phyloP scores from a whole-genome alignment of 2,797 vertebrate genomes.

The Pithecia hirsuta region DNA sequence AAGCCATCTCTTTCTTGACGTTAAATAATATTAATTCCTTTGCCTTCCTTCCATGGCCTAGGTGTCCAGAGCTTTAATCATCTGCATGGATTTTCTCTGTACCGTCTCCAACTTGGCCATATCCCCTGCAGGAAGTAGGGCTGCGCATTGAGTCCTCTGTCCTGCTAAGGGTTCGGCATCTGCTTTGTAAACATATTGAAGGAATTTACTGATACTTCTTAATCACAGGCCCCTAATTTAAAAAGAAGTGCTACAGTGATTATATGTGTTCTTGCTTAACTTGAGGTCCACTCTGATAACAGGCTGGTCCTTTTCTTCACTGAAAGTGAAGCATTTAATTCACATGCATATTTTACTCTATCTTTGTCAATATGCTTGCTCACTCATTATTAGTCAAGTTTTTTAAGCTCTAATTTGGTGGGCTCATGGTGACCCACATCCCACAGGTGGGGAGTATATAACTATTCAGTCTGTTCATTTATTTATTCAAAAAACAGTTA shows the following conservation, averaged over 20 bases:
- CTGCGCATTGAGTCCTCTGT: background rate
- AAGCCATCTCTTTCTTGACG: background rate
- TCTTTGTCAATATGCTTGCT: background rate
- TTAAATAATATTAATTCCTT: background rate
- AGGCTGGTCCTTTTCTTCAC: background rate
- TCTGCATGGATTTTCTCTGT: background rate
- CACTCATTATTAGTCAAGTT: background rate
- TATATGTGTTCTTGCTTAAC: background rate
- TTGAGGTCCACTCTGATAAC: background rate
- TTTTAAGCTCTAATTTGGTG: background rate
- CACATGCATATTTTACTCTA: background rate
- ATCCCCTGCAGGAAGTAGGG: background rate
- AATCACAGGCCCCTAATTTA: background rate
- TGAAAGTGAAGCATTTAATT: background rate
- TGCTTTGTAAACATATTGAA: background rate
- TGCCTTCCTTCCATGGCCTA: constrained; percentile 5
- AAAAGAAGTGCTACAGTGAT: background rate
- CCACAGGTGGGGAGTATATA: background rate
- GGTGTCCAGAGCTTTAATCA: background rate
- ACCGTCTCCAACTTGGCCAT: background rate
- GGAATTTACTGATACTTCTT: background rate
- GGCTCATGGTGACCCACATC: background rate
- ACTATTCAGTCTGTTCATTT: background rate
- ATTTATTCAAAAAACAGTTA: background rate
- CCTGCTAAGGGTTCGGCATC: background rate